Conservation (phyloP, 2,888 invertebrate genomes). For the Nymphalis c-album region DNA sequence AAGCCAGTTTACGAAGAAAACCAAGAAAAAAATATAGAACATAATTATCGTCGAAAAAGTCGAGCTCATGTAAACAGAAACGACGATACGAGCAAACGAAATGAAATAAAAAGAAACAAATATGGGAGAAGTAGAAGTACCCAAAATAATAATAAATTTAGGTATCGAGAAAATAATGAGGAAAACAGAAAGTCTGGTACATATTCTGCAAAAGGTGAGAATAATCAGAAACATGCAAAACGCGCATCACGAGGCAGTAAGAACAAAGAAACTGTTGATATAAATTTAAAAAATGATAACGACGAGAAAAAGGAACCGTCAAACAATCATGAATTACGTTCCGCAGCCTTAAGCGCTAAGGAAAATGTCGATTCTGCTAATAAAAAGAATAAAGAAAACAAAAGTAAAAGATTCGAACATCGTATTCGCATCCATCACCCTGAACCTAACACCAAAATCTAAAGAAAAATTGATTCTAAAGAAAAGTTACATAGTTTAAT, state of each 20-base stretch:
- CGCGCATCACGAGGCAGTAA: background rate
- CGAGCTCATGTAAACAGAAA: constrained; percentile 1
- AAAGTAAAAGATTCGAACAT: constrained; percentile 33
- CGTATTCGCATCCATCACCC: constrained; percentile 37
- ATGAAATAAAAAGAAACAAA: background rate
- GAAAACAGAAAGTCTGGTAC: background rate
- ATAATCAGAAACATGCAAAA: background rate
- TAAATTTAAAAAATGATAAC: constrained; percentile 3
- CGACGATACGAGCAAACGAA: constrained; percentile 1
- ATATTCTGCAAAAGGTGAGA: background rate
- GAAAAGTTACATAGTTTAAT: background rate
- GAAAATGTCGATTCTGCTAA: background rate
- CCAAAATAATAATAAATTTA: background rate
- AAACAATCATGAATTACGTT: background rate
- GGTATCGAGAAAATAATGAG: background rate
- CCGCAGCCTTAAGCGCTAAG: background rate
- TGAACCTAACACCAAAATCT: constrained; percentile 15
- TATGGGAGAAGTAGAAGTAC: background rate
- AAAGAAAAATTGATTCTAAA: constrained; percentile 8
- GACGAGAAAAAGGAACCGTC: constrained; percentile 7
- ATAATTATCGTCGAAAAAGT: constrained; percentile 2
- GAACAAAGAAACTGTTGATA: background rate
- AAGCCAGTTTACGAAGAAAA: background rate
- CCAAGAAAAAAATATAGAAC: constrained; percentile 5
- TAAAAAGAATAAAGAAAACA: constrained; percentile 18